Evolutionary conservation across 2,797 vertebrate species (phyloP), one percentile per base, ranked within the genome.

Genomic region (Trachops cirrhosus): DNA sequence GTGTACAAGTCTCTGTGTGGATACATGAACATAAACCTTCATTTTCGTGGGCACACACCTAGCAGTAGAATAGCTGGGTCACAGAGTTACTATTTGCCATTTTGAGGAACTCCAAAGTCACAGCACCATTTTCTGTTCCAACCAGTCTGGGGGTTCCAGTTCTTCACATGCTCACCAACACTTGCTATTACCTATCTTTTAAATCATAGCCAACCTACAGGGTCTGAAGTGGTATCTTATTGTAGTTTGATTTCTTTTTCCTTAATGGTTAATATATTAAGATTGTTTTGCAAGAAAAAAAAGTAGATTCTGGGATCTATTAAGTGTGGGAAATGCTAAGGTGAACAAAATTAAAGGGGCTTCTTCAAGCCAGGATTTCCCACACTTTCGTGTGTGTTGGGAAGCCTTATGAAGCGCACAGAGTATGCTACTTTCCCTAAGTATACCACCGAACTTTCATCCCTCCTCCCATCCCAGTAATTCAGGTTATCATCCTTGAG

Each of bases 351-450:
- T 37, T 9, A 37, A 68, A 34, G 44, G 50, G 24, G 0, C 48
- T 54, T 68, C 54, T 59, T 70, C 21, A 32, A 34, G 37, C 22
- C 4, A 92, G 59, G 50, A 7, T 12, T 50, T 83, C 32, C 83
- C 34, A 41, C 29, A 29, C 26, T 44, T 12, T 0, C 6, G 22
- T 2, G 2, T 5, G 32, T 15, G 48, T 0, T 0, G 5, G 19
- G 75, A 74, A 67, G 71, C 11, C 62, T 88, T 74, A 12, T 0
- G 1, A 54, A 70, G 68, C 6, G 32, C 26, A 57, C 24, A 32
- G 22, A 18, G 15, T 18, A 3, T 24, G 62, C 29, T 0, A 0
- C 44, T 78, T 82, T 70, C 52, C 85, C 59, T 92, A 86, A 24
- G 32, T 16, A 21, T 54, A 77, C 24, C 7, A 4, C n/a, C 41